Conservation (phyloP, 2,113 vertebrate genomes). For the Tachysurus fulvidraco region DNA sequence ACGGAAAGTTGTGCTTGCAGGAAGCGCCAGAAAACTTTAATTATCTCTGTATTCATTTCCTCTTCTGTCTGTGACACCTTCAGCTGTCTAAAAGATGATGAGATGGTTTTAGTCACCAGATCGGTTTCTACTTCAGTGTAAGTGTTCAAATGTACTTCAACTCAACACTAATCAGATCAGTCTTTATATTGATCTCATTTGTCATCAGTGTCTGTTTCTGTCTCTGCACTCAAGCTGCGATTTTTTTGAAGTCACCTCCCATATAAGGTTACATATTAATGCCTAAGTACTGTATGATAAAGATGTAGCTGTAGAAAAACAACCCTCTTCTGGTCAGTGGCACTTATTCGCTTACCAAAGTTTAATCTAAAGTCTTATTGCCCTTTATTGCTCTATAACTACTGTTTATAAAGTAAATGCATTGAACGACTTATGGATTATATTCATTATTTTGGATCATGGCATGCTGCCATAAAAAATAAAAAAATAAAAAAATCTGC, state of each 20-base stretch:
- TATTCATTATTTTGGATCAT: conserved; percentile 6
- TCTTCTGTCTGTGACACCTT: conserved; percentile 39
- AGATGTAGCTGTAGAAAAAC: background rate
- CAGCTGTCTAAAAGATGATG: conserved; percentile 18
- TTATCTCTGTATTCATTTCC: conserved; percentile 44
- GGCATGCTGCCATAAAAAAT: background rate
- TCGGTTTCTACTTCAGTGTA: conserved; percentile 21
- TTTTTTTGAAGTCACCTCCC: conserved; percentile 12
- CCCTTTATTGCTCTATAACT: conserved; percentile 19
- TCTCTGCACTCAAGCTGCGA: background rate
- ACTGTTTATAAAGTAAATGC: background rate
- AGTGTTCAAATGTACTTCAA: conserved; percentile 38
- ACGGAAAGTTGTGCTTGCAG: conserved; percentile 36
- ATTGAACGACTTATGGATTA: background rate
- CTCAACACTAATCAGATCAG: conserved; percentile 40
- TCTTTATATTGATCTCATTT: conserved; percentile 19
- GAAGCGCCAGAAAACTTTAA: conserved; percentile 41
- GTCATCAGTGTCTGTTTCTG: conserved; percentile 24
- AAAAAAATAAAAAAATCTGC: background rate
- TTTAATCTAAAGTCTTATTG: conserved; percentile 14
- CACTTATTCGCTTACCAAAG: conserved; percentile 35
- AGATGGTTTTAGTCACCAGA: conserved; percentile 37
- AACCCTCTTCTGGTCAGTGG: conserved; percentile 21
- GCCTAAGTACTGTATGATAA: background rate
- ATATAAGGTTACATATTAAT: conserved; percentile 34